Conservation (phyloP, 2,888 invertebrate genomes). For the Salticus scenicus region DNA sequence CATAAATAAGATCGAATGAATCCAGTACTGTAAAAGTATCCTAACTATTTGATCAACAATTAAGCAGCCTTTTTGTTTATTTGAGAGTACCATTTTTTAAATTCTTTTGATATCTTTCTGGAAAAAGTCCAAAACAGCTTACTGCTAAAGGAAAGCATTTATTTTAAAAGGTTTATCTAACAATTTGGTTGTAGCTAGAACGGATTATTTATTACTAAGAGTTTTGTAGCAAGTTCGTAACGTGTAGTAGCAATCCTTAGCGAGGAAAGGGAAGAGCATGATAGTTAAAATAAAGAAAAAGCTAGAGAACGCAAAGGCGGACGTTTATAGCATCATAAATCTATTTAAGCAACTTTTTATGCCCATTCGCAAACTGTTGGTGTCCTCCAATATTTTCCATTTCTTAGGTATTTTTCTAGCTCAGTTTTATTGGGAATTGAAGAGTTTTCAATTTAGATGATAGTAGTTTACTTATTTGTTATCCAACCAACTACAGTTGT, state of each 20-base stretch:
- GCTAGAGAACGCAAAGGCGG: neutral
- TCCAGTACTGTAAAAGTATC: neutral
- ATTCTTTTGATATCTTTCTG: constrained; percentile 16
- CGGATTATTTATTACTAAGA: constrained; percentile 19
- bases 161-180: constrained; percentile 21
- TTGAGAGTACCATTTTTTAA: neutral
- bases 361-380: constrained; percentile 18
- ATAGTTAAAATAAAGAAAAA: too few relatives aligned
- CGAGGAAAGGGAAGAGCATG: neutral
- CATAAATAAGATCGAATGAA: neutral
- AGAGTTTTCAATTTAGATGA: neutral
- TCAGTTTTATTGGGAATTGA: neutral
- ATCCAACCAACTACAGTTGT: too few relatives aligned
- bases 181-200: constrained; percentile 13
- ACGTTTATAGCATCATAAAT: constrained; percentile 26
- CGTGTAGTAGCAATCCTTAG: constrained; percentile 9
- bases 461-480: too few relatives aligned
- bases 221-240: neutral
- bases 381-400: neutral
- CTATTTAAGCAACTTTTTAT: constrained; percentile 16
- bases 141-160: constrained; percentile 16
- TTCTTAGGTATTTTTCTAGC: neutral
- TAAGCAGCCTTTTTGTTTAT: constrained; percentile 16
- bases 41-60: constrained; percentile 8
- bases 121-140: constrained; percentile 5